Evolutionary conservation across 64 coral and sea anemone species (phyloP).

Genomic region (Montipora efflorescens): DNA sequence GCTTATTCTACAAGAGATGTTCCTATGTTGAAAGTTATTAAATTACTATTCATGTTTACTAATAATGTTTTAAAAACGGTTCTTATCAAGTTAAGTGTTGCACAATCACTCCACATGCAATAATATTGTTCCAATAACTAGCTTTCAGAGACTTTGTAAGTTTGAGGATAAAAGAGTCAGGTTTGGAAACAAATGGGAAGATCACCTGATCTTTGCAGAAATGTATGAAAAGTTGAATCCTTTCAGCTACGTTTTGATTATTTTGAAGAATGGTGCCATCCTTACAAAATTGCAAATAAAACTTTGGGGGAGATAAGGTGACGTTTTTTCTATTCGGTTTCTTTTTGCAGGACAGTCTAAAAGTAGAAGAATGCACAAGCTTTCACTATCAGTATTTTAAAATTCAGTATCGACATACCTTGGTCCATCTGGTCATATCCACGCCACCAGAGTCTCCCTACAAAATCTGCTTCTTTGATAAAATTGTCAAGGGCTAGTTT

Average conservation of each 20-base stretch:
- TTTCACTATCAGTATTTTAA: not conserved
- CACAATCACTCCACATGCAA: not conserved
- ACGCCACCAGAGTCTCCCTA: not conserved
- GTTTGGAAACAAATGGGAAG: not conserved
- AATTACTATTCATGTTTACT: too few species aligned
- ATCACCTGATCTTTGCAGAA: not conserved
- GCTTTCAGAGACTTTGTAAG: not conserved
- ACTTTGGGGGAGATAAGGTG: too few species aligned
- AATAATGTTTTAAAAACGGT: too few species aligned
- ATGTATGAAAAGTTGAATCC: not conserved
- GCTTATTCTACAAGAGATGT: not conserved
- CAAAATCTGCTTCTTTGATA: not conserved
- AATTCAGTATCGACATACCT: slow-evolving; percentile 27
- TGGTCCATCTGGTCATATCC: not conserved
- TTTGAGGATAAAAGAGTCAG: not conserved
- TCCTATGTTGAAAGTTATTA: not conserved
- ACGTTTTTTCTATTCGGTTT: too few species aligned
- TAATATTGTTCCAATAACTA: not conserved
- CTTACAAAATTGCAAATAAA: not conserved
- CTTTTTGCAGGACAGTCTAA: not conserved
- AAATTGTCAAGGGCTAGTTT: not conserved
- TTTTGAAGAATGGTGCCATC: not conserved
- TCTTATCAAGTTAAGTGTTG: too few species aligned
- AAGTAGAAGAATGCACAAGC: too few species aligned
- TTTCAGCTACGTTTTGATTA: not conserved